A percentile compares a stretch with the other conserved stretches of the same genome.
Conservation (phyloP, 2,888 invertebrate genomes). For the Vanessa cardui region DNA sequence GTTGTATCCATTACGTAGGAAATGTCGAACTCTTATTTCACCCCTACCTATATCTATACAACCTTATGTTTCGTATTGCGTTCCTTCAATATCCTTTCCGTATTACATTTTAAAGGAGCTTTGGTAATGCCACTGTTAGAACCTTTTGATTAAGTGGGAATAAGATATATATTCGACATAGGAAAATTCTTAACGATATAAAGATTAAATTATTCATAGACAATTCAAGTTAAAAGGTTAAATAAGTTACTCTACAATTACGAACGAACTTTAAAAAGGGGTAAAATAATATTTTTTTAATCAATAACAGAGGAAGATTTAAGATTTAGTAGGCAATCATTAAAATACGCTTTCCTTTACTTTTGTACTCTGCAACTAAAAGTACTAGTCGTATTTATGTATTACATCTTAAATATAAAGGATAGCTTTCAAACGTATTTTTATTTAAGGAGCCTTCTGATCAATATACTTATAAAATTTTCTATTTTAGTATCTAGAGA, state of each 20-base stretch:
- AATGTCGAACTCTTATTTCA: constrained; percentile 50
- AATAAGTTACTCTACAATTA: constrained; percentile 33
- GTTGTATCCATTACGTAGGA: constrained; percentile 49
- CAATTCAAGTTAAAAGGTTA: constrained; percentile 37
- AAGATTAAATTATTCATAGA: constrained; percentile 36
- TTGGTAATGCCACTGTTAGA: constrained; percentile 23
- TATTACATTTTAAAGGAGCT: constrained; percentile 26
- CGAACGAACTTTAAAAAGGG: constrained; percentile 32
- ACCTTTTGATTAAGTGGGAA: constrained; percentile 22
- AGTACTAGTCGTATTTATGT: constrained; percentile 39
- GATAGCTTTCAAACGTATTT: constrained; percentile 42
- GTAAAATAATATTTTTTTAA: constrained; percentile 34
- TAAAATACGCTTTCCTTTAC: constrained; percentile 32
- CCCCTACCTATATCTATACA: constrained; percentile 59
- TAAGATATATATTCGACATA: constrained; percentile 36
- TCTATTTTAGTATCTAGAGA: constrained; percentile 73
- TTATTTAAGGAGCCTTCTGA: constrained; percentile 59
- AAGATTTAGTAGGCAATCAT: constrained; percentile 32
- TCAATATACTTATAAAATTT: constrained; percentile 63
- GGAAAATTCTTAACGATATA: constrained; percentile 40
- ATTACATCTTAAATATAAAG: constrained; percentile 41
- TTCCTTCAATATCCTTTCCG: constrained; percentile 11
- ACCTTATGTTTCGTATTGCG: constrained; percentile 50
- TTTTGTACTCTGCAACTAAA: constrained; percentile 44
- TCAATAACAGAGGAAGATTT: constrained; percentile 35